phyloP scores from a whole-genome alignment of 2,113 vertebrate species.

The Colossoma macropomum region DNA sequence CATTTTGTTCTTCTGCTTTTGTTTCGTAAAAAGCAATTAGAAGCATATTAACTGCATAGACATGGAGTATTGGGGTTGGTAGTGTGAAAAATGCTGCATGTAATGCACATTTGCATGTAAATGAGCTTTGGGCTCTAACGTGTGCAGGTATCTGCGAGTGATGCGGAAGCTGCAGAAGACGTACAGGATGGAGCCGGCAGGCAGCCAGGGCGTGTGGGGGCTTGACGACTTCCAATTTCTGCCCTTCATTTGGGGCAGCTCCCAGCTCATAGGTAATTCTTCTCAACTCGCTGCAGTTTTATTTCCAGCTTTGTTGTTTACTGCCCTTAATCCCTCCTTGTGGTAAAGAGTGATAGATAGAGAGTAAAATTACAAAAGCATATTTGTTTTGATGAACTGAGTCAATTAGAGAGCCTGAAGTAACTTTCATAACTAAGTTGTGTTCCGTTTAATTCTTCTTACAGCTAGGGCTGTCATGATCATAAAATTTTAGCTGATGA shows the following conservation, averaged over 20 bases:
- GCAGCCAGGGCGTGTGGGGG: conserved; percentile 98
- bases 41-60: neutral
- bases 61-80: neutral
- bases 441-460: no score
- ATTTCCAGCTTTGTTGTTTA: neutral
- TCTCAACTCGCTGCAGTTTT: neutral
- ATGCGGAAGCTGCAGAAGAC: conserved; percentile 95
- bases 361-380: no score
- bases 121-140: conserved; percentile 7
- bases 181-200: conserved; percentile 97
- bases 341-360: neutral
- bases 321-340: no score
- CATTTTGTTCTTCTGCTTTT: neutral
- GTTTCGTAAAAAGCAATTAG: neutral
- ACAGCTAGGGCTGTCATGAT: no score
- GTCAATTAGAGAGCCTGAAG: no score
- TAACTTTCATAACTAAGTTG: no score
- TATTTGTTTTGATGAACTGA: no score
- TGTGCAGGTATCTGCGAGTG: conserved; percentile 87
- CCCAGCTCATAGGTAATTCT: conserved; percentile 88
- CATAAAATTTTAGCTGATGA: no score
- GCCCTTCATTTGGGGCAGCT: conserved; percentile 97
- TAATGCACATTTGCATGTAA: conserved; percentile 6
- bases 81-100: neutral
- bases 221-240: conserved; percentile 98